Evolutionary conservation across 2,113 vertebrate genomes (phyloP).

Genomic region (Probosciger aterrimus): DNA sequence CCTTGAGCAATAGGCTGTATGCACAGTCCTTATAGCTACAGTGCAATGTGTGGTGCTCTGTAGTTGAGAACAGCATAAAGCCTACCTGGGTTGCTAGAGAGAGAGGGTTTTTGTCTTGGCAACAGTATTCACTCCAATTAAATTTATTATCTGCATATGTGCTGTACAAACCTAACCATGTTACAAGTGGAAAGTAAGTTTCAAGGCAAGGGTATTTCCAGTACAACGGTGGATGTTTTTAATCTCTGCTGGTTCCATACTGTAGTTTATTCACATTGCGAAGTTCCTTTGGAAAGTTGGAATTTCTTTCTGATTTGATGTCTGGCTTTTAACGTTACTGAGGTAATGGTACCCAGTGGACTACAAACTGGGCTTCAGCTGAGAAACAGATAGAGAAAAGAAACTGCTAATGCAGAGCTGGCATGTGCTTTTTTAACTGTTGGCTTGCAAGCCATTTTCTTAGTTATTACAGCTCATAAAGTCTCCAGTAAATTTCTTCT

Average conservation of each 20-base stretch:
- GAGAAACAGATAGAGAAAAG: slow-evolving; percentile 53
- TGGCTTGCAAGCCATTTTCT: slow-evolving; percentile 53
- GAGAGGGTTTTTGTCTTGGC: neutral
- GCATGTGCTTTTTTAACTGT: slow-evolving; percentile 23
- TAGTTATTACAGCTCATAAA: slow-evolving; percentile 58
- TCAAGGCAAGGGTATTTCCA: slow-evolving; percentile 16
- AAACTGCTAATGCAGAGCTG: slow-evolving; percentile 40
- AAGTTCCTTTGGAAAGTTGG: slow-evolving; percentile 48
- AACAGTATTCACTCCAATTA: neutral
- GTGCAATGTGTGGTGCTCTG: neutral
- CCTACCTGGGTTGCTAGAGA: slow-evolving; percentile 10
- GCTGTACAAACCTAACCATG: neutral
- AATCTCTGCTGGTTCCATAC: slow-evolving; percentile 25
- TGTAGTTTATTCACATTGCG: neutral
- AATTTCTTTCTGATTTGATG: slow-evolving; percentile 40
- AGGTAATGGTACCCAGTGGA: slow-evolving; percentile 44
- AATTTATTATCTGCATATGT: slow-evolving; percentile 19
- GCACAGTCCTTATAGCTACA: neutral
- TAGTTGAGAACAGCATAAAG: slow-evolving; percentile 23
- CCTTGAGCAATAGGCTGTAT: neutral
- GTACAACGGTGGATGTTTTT: slow-evolving; percentile 49
- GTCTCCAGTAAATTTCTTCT: slow-evolving; percentile 46
- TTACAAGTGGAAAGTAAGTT: slow-evolving; percentile 32
- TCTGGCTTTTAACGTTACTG: slow-evolving; percentile 36
- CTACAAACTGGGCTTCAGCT: slow-evolving; percentile 45